A percentile compares a stretch with the other conserved stretches of the same genome.
Evolutionary conservation across 2,888 invertebrate genomes (phyloP).

Genomic region (Plagodis dolabraria): DNA sequence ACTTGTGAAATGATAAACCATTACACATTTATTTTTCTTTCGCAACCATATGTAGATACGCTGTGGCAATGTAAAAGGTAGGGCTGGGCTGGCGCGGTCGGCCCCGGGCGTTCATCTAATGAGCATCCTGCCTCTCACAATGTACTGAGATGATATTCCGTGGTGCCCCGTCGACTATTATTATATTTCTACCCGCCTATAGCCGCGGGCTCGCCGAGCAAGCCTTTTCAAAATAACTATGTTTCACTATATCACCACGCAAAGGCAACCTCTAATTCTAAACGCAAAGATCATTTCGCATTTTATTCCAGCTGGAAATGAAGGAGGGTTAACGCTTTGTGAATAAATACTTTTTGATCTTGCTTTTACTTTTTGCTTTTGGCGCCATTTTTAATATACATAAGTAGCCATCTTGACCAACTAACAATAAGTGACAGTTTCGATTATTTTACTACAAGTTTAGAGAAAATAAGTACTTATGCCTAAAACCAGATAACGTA

Average conservation of each 20-base stretch:
- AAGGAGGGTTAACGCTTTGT: constrained; percentile 17
- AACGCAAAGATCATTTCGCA: constrained; percentile 45
- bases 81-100: constrained; percentile 46
- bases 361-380: not conserved
- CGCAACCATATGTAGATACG: constrained; percentile 23
- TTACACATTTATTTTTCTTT: constrained; percentile 1
- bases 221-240: constrained; percentile 74
- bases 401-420: too few species aligned
- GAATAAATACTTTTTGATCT: constrained; percentile 11
- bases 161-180: constrained; percentile 76
- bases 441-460: too few species aligned
- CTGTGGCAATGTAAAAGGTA: constrained; percentile 52
- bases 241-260: constrained; percentile 61
- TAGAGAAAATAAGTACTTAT: too few species aligned
- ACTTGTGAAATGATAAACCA: too few species aligned
- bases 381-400: not conserved
- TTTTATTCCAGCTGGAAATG: constrained; percentile 28
- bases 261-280: constrained; percentile 64
- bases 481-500: too few species aligned
- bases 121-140: constrained; percentile 83
- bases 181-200: constrained; percentile 69
- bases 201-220: constrained; percentile 65
- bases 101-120: constrained; percentile 80
- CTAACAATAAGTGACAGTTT: too few species aligned
- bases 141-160: constrained; percentile 79